phyloP scores from a whole-genome alignment of 2,888 invertebrate genomes.

The Nowickia ferox region DNA sequence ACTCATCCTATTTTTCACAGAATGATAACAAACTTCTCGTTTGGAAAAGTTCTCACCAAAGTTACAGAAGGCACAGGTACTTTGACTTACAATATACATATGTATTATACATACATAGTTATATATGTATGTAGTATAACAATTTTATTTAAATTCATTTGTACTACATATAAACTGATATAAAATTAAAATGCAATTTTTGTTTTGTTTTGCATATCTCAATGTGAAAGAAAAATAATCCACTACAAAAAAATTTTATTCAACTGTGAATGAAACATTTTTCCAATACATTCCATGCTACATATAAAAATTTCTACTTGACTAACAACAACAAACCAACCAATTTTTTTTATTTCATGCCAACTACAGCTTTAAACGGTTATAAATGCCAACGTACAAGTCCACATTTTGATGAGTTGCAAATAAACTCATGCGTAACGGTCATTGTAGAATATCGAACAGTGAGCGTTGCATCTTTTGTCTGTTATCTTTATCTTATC shows the following conservation, averaged over 20 bases:
- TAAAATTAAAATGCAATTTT: no score
- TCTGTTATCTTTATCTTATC: not conserved
- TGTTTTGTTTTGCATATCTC: not conserved
- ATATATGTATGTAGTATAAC: no score
- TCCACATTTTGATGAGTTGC: slow-evolving; percentile 26
- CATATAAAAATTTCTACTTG: slow-evolving; percentile 11
- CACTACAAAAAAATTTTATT: slow-evolving; percentile 5
- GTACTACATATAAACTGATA: no score
- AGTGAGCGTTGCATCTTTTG: slow-evolving; percentile 41
- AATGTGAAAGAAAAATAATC: not conserved
- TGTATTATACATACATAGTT: no score
- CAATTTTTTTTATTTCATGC: not conserved
- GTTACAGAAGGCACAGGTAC: no score
- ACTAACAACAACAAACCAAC: slow-evolving; percentile 39
- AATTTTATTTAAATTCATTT: no score
- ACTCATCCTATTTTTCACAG: no score
- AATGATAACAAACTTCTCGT: no score
- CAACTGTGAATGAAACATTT: slow-evolving; percentile 20
- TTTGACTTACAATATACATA: no score
- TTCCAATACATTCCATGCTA: slow-evolving; percentile 13
- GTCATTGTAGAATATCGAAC: slow-evolving; percentile 68
- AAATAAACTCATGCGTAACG: slow-evolving; percentile 59
- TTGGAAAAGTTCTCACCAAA: no score
- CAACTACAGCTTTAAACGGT: slow-evolving; percentile 59
- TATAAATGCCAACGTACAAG: slow-evolving; percentile 53